These are phyloP conservation scores for Mesoligia furuncula DNA, from an alignment of 2,888 invertebrate species.

Conservation along the genomic window DNA sequence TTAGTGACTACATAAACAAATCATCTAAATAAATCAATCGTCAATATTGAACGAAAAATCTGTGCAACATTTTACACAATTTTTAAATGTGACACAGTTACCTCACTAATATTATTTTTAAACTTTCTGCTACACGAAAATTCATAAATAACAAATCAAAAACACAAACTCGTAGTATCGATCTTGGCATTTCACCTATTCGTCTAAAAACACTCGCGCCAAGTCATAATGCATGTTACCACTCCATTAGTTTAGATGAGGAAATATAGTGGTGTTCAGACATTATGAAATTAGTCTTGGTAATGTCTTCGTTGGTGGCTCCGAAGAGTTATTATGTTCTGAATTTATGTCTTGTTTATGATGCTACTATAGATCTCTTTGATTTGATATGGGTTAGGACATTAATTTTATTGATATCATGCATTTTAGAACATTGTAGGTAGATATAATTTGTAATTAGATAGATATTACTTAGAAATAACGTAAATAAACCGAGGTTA, in stretches of 20 bases:
- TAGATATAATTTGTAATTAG: background rate
- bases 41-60: too few relatives aligned
- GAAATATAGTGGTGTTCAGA: constrained; percentile 22
- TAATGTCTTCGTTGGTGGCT: constrained; percentile 25
- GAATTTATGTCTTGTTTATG: background rate
- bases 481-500: background rate
- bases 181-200: background rate
- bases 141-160: background rate
- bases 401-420: background rate
- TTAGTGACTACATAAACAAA: background rate
- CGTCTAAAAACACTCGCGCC: background rate
- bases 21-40: too few relatives aligned
- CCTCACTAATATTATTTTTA: background rate
- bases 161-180: background rate
- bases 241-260: constrained; percentile 33
- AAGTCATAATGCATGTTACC: constrained; percentile 35
- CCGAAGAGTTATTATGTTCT: constrained; percentile 17
- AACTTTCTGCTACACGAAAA: background rate
- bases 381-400: background rate
- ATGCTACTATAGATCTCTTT: background rate
- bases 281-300: constrained; percentile 25
- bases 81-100: background rate
- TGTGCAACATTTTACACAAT: background rate
- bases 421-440: background rate
- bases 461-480: background rate